These are phyloP conservation scores for Nycticebus coucang DNA, from an alignment of 2,113 vertebrate species.

Conservation along the genomic window DNA sequence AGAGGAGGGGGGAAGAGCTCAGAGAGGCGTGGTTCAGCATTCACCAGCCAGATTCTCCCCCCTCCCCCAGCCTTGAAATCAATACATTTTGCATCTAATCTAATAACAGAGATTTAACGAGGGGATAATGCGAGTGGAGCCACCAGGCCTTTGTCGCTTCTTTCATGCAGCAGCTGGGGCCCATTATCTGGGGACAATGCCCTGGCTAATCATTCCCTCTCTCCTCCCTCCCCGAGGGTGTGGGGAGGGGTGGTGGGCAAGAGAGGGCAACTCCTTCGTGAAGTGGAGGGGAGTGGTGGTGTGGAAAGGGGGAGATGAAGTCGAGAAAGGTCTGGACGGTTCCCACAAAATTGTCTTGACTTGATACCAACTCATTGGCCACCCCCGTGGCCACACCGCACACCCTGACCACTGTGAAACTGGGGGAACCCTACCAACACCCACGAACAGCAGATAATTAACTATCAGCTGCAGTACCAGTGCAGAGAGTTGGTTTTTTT, in stretches of 20 bases:
- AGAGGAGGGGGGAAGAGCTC: not conserved
- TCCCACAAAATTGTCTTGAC: not conserved
- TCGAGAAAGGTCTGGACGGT: not conserved
- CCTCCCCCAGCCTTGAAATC: conserved; percentile 76
- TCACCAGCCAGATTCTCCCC: conserved; percentile 73
- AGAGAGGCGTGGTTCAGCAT: conserved; percentile 46
- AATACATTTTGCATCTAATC: conserved; percentile 89
- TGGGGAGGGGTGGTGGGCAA: conserved; percentile 41
- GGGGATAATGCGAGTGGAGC: conserved; percentile 87
- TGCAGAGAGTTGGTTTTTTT: not conserved
- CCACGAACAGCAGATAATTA: conserved; percentile 75
- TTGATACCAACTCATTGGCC: not conserved
- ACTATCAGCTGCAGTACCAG: conserved; percentile 79
- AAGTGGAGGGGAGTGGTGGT: conserved; percentile 37
- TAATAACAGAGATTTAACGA: conserved; percentile 90
- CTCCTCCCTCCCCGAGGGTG: not conserved
- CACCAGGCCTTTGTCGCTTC: conserved; percentile 82
- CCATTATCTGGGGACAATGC: conserved; percentile 81
- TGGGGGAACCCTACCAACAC: not conserved
- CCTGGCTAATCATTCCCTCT: conserved; percentile 75
- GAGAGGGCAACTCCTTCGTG: conserved; percentile 58
- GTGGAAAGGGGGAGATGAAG: not conserved
- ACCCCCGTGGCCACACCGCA: not conserved
- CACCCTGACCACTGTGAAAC: not conserved
- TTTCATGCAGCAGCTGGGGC: conserved; percentile 80